Evolutionary conservation across 2,888 invertebrate species (phyloP).

Genomic region (Dendrolimus houi): DNA sequence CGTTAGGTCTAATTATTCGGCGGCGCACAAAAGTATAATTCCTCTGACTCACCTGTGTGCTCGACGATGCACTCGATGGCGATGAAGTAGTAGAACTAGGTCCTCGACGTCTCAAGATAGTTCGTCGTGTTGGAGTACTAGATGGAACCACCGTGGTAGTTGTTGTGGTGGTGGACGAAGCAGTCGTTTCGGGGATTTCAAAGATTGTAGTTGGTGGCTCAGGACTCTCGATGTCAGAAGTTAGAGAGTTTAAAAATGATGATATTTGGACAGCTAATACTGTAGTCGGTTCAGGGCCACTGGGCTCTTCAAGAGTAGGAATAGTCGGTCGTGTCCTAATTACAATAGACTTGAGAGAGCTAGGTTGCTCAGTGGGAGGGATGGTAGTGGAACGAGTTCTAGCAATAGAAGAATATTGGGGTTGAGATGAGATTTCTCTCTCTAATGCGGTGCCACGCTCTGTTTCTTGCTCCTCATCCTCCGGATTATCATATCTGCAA

Average conservation of each 20-base stretch:
- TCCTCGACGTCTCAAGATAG: slow-evolving; percentile 38
- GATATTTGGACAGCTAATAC: slow-evolving; percentile 64
- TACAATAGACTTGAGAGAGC: slow-evolving; percentile 38
- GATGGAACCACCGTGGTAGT: slow-evolving; percentile 22
- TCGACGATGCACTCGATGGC: slow-evolving; percentile 33
- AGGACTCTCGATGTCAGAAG: slow-evolving; percentile 28
- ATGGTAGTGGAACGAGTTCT: slow-evolving; percentile 49
- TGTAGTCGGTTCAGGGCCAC: slow-evolving; percentile 54
- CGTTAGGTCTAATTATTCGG: slow-evolving; percentile 49
- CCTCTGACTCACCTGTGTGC: slow-evolving; percentile 76
- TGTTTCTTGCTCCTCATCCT: slow-evolving; percentile 37
- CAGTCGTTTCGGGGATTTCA: slow-evolving; percentile 24
- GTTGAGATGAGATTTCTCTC: slow-evolving; percentile 60
- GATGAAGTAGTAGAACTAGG: slow-evolving; percentile 34
- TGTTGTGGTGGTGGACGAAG: slow-evolving; percentile 29
- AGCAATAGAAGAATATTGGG: slow-evolving; percentile 57
- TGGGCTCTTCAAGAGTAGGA: slow-evolving; percentile 28
- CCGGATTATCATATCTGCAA: slow-evolving; percentile 44
- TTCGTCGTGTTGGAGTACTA: slow-evolving; percentile 30
- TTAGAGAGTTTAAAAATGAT: slow-evolving; percentile 54
- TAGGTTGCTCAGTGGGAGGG: slow-evolving; percentile 28
- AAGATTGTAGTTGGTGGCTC: slow-evolving; percentile 4
- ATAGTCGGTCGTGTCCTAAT: slow-evolving; percentile 43
- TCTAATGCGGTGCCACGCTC: slow-evolving; percentile 37
- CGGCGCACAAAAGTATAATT: slow-evolving; percentile 65